phyloP scores from a whole-genome alignment of 2,888 invertebrate genomes.

The Diabrotica balteata region DNA sequence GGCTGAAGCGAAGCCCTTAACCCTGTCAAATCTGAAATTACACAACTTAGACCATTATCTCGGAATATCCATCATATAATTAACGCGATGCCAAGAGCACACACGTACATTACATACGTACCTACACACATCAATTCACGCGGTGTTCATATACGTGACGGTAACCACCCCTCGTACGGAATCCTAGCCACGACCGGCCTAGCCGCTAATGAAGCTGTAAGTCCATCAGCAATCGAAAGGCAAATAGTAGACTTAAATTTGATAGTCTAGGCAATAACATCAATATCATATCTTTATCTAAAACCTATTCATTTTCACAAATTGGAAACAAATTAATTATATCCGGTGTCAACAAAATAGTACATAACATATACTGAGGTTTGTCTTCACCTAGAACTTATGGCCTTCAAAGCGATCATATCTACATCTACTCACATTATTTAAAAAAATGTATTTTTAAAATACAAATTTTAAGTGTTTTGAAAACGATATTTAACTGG shows the following conservation, averaged over 20 bases:
- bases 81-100: constrained; percentile 48
- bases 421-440: too few species aligned
- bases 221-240: constrained; percentile 36
- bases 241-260: constrained; percentile 30
- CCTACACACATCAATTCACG: constrained; percentile 31
- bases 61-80: constrained; percentile 51
- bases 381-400: neutral
- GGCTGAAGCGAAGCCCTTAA: neutral
- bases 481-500: too few species aligned
- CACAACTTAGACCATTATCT: constrained; percentile 43
- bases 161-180: constrained; percentile 17
- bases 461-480: too few species aligned
- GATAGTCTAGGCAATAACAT: neutral
- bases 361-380: neutral
- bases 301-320: too few species aligned
- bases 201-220: constrained; percentile 38
- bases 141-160: constrained; percentile 24
- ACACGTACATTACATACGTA: constrained; percentile 42
- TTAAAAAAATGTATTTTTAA: too few species aligned
- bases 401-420: too few species aligned
- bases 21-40: neutral
- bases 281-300: neutral
- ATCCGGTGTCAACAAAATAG: neutral
- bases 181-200: neutral
- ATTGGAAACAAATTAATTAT: neutral